A percentile compares a stretch with the other conserved stretches of the same genome.
Evolutionary conservation across 2,113 vertebrate species (phyloP).

Genomic region (Potamarius usumacintae): DNA sequence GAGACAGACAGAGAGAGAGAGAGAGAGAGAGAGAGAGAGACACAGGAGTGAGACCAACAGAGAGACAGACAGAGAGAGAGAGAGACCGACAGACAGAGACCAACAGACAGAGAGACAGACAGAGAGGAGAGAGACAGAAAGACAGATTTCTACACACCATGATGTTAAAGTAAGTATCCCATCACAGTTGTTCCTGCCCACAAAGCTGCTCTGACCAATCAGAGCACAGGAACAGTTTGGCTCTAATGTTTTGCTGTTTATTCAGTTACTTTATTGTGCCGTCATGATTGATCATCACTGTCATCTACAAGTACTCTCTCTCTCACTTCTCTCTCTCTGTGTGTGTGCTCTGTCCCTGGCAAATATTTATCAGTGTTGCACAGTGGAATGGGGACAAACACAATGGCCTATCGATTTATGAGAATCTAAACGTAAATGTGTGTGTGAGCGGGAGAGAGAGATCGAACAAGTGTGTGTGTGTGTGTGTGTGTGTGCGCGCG

Average conservation of each 20-base stretch:
- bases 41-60: too few relatives aligned
- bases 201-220: neutral
- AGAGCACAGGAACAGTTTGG: neutral
- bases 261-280: conserved; percentile 4
- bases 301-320: neutral
- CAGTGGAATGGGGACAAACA: neutral
- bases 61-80: too few relatives aligned
- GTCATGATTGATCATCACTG: neutral
- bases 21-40: too few relatives aligned
- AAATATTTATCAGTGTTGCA: conserved; percentile 26
- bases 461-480: neutral
- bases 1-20: too few relatives aligned
- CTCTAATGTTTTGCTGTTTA: neutral
- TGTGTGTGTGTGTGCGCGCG: conserved; percentile 5
- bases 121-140: too few relatives aligned
- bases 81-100: too few relatives aligned
- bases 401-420: neutral
- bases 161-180: neutral
- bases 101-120: too few relatives aligned
- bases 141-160: neutral
- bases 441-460: neutral
- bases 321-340: too few relatives aligned
- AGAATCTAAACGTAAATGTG: neutral
- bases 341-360: neutral
- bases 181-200: neutral